phyloP scores from a whole-genome alignment of 2,888 invertebrate genomes.

The Chydorus sphaericus region DNA sequence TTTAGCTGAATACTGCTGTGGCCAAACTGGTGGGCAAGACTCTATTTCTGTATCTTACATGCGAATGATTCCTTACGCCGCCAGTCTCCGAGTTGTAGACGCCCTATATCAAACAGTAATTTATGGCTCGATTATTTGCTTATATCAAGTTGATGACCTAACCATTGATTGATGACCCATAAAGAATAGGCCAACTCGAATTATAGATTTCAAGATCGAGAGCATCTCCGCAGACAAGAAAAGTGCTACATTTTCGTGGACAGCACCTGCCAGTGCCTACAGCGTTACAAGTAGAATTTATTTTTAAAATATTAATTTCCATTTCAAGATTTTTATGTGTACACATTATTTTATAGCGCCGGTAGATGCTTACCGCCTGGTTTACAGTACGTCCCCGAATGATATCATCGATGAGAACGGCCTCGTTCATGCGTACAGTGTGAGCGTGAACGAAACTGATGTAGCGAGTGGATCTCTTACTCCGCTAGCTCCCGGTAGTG shows the following conservation, averaged over 20 bases:
- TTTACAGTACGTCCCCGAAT: neutral
- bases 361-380: neutral
- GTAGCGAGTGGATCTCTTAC: neutral
- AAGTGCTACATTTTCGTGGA: neutral
- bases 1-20: too few species aligned
- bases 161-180: neutral
- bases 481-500: neutral
- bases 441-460: neutral
- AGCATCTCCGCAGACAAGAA: neutral
- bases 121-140: too few species aligned
- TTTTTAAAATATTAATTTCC: too few species aligned
- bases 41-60: neutral
- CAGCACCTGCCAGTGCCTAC: too few species aligned
- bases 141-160: too few species aligned
- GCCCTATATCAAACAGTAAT: too few species aligned
- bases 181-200: neutral
- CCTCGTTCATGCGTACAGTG: neutral
- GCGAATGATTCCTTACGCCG: neutral
- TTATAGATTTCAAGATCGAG: neutral
- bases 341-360: neutral
- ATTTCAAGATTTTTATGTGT: too few species aligned
- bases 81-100: too few species aligned
- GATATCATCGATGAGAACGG: neutral
- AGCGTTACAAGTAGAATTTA: too few species aligned
- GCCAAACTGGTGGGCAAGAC: too few species aligned